Evolutionary conservation across 1,140 invertebrate species (phyloP).

Genomic region (Arion vulgaris): DNA sequence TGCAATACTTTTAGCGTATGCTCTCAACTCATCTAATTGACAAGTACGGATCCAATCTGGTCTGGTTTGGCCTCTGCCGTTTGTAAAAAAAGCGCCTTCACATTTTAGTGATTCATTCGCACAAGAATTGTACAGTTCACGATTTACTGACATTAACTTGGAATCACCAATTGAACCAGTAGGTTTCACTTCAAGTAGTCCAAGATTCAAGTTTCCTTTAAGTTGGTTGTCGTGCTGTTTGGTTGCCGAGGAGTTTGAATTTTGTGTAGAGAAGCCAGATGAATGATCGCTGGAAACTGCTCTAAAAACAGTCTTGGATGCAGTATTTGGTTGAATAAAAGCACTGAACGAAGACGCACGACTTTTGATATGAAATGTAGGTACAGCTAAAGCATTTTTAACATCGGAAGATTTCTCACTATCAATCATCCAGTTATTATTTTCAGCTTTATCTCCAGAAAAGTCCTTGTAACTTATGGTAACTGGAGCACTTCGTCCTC

Average conservation of each 20-base stretch:
- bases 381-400: background rate
- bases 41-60: background rate
- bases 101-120: background rate
- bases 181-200: background rate
- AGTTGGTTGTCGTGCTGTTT: background rate
- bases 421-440: conserved; percentile 1
- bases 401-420: background rate
- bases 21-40: background rate
- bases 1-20: conserved; percentile 12
- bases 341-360: background rate
- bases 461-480: background rate
- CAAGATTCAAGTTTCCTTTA: background rate
- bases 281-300: background rate
- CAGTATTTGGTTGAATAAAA: conserved; percentile 2
- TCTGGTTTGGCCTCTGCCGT: background rate
- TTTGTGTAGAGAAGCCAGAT: background rate
- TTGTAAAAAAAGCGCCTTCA: background rate
- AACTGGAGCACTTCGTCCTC: background rate
- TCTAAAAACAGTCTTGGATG: background rate
- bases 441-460: background rate
- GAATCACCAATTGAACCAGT: background rate
- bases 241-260: background rate
- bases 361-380: background rate
- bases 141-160: background rate
- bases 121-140: background rate